Base-by-base conservation (phyloP, 2,888 invertebrate species). In the Acheta domesticus region DNA sequence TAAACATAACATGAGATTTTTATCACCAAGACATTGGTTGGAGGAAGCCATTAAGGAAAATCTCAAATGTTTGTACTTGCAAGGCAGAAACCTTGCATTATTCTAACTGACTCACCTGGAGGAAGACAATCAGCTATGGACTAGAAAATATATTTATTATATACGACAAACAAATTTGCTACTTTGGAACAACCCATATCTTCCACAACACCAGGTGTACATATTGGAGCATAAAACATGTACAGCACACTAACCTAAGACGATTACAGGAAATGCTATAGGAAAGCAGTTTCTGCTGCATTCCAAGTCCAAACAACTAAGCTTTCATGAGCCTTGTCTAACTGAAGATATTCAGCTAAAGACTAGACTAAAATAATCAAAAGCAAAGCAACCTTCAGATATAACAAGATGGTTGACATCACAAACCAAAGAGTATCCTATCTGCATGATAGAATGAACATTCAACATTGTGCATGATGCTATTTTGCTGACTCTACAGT, bases 71-170 rank as follows among this genome's bases (percentile, higher is more conserved):
- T 62, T 62, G 62, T 62, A 62, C 62, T 62, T 19, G 62, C 62
- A 62, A 62, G 62, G 62, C n/a, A 36, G 36, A 62, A 62, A n/a
- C 62, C 62, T 62, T 16, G 8, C 62, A 8, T 62, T 62, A 62
- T n/a, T 19, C n/a, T n/a, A 19, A n/a, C 62, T 62, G n/a, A 36
- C 36, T n/a, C 62, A 62, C 62, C 62, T 62, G 62, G 62, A 62
- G 62, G 62, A 62, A 62, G 62, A 62, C 62, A 62, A 62, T 62
- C 62, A 62, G n/a, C 62, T 62, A 62, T n/a, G n/a, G 62, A 62
- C 62, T 62, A 62, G 62, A 62, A 62, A 62, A 62, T 36, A 62
- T n/a, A 62, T 62, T 62, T 16, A 62, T 62, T 62, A 62, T 19
- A 19, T 62, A 19, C 16, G n/a, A 62, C 14, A 62, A 19, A 62